Evolutionary conservation across 2,797 vertebrate species (phyloP), one percentile per base, ranked within the genome.

Genomic region (Crocidura indochinensis): DNA sequence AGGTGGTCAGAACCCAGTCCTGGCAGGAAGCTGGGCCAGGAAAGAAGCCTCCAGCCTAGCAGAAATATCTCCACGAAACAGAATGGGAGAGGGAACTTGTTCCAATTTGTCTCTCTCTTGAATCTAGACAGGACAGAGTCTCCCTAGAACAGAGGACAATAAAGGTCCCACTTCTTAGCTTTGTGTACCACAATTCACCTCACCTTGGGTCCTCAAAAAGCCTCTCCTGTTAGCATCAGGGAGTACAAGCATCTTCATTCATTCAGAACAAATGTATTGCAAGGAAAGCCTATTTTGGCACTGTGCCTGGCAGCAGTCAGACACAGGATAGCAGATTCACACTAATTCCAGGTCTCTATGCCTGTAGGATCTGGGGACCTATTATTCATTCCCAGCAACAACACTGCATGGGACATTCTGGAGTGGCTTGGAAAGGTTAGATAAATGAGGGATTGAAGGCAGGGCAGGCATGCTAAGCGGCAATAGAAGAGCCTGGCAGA

Each of bases 271-370:
- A 47, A 64, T 6, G 14, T 20, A 69, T 44, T 8, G 19, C 24
- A 72, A 62, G 31, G 22, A 20, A 60, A 60, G 56, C 19, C 53
- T 77, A 29, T 22, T n/a, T 20, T 1, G 11, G 44, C 47, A 24
- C 19, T 14, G 15, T 17, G 71, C 65, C 53, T 31, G 47, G 65
- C n/a, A 60, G 69, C 78, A 67, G 15, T 2, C 5, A 4, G 84
- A 14, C 65, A 86, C 27, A 76, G 49, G 86, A 22, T 22, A 65
- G 60, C 84, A 84, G 75, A 76, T 12, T n/a, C 76, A 53, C 4
- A 3, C 29, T 6, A 26, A 84, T 19, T 24, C 38, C 60, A 75
- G 51, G 73, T 75, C 31, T 64, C 65, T 11, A 9, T 0, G 6
- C 31, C 27, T 11, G 44, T 38, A 29, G 27, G 26, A 29, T 29